Evolutionary conservation across 2,113 vertebrate genomes (phyloP), one percentile per base, ranked within the genome.

Genomic region (Hippocampus barbouri): DNA sequence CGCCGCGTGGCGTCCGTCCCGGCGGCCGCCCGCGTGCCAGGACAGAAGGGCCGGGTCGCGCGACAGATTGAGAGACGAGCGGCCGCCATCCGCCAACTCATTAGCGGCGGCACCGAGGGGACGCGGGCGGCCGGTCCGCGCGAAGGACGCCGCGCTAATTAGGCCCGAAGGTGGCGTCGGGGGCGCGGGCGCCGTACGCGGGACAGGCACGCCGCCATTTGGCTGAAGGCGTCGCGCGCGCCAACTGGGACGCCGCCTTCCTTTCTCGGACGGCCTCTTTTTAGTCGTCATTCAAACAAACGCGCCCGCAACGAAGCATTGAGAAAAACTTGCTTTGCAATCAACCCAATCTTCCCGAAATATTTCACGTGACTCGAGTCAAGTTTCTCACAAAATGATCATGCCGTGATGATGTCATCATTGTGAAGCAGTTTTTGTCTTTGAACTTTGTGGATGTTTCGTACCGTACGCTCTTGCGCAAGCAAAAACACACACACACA

Each of bases 91-190:
- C 81, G 62, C 81, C 89, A 90, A 84, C 91, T 92, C 92, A 91
- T 93, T 93, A 93, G 89, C 79, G 87, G 81, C 83, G 84, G 89
- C 81, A 89, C 85, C 80, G 65, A 89, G 79, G 83, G 79, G 83
- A 82, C 73, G 68, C 78, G 77, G 54, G 77, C 69, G 67, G 75
- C 73, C 71, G 80, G 83, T 91, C 89, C 89, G 85, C 85, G 77
- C 51, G 71, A 86, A 83, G 86, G 89, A 88, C 85, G 83, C 86
- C 68, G 74, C 83, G 85, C 80, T 92, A 93, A 92, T 93, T 93
- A 87, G 90, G 89, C 89, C 89, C 91, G 92, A 92, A 92, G 91
- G 91, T 93, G 90, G 90, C 75, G 71, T 76, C 90, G 90, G 92
- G 91, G 91, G 91, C 51, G 61, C 54, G 72, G 23, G 40, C 45